Evolutionary conservation across 2,797 vertebrate species (phyloP).

Genomic region (Danio choprae): DNA sequence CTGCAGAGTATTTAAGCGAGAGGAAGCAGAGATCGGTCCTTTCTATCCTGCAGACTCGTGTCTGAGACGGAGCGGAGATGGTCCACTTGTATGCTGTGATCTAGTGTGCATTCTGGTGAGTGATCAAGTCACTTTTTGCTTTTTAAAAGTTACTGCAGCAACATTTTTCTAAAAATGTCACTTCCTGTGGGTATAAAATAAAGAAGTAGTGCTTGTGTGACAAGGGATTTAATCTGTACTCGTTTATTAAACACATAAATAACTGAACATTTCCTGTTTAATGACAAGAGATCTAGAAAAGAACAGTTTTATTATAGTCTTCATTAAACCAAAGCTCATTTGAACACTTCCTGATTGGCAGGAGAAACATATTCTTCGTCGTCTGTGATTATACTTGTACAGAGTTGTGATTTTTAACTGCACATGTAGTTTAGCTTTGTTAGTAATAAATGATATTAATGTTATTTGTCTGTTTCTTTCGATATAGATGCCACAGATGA

Average conservation of each 20-base stretch:
- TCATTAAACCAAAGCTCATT: not conserved
- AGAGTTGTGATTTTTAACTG: not conserved
- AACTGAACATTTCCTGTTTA: not conserved
- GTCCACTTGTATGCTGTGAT: not conserved
- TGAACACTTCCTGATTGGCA: not conserved
- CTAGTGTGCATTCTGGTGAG: not conserved
- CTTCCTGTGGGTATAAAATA: not conserved
- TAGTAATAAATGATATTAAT: not conserved
- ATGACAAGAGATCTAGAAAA: not conserved
- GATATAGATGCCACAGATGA: not conserved
- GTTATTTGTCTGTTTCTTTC: not conserved
- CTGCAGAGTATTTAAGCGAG: not conserved
- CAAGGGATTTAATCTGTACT: not conserved
- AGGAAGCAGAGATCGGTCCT: not conserved
- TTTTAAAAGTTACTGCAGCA: not conserved
- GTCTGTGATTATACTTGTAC: not conserved
- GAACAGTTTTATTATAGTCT: not conserved
- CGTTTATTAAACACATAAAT: not conserved
- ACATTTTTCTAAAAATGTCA: no score
- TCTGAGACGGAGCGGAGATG: conserved; percentile 22
- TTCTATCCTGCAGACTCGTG: conserved; percentile 45
- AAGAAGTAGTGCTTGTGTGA: not conserved
- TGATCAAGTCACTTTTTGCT: not conserved
- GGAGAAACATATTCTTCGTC: not conserved
- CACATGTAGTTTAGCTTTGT: not conserved